These are phyloP conservation scores for Belgica antarctica DNA, from an alignment of 2,888 invertebrate species.

Conservation along the genomic window DNA sequence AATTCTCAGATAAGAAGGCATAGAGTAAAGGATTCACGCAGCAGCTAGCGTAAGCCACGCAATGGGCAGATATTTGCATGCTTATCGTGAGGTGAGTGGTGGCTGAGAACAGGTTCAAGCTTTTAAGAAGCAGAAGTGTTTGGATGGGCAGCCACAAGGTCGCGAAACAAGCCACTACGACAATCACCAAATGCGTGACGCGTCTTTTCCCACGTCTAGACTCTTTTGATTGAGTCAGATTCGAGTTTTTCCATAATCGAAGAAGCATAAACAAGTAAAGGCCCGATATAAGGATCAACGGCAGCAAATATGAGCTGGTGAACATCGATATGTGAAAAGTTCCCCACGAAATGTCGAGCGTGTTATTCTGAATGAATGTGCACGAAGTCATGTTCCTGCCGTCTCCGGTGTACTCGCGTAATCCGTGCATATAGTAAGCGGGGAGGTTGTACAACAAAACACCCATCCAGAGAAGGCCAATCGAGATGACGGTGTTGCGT, in stretches of 20 bases:
- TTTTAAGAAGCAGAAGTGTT: conserved; percentile 55
- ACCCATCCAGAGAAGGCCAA: conserved; percentile 73
- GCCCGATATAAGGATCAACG: conserved; percentile 21
- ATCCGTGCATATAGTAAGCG: conserved; percentile 69
- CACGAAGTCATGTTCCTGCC: conserved; percentile 61
- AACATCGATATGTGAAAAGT: conserved; percentile 73
- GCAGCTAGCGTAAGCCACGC: conserved; percentile 67
- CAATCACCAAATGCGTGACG: conserved; percentile 86
- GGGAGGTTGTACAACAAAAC: conserved; percentile 72
- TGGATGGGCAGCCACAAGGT: conserved; percentile 30
- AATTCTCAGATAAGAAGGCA: conserved; percentile 91
- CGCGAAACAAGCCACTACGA: conserved; percentile 85
- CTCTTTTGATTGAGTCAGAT: conserved; percentile 54
- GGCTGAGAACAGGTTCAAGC: conserved; percentile 60
- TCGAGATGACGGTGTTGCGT: conserved; percentile 73
- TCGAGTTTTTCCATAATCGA: conserved; percentile 36
- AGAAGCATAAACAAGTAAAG: conserved; percentile 33
- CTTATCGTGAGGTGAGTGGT: conserved; percentile 62
- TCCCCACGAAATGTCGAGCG: conserved; percentile 53
- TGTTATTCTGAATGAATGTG: conserved; percentile 57
- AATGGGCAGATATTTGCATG: conserved; percentile 69
- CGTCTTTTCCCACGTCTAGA: conserved; percentile 74
- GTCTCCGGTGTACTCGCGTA: conserved; percentile 56
- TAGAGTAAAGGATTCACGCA: conserved; percentile 93
- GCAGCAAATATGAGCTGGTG: conserved; percentile 71